A percentile compares a stretch with the other conserved stretches of the same genome.
These are phyloP conservation scores for Crotalus horridus DNA, from an alignment of 2,113 vertebrate genomes.

Conservation along the genomic window DNA sequence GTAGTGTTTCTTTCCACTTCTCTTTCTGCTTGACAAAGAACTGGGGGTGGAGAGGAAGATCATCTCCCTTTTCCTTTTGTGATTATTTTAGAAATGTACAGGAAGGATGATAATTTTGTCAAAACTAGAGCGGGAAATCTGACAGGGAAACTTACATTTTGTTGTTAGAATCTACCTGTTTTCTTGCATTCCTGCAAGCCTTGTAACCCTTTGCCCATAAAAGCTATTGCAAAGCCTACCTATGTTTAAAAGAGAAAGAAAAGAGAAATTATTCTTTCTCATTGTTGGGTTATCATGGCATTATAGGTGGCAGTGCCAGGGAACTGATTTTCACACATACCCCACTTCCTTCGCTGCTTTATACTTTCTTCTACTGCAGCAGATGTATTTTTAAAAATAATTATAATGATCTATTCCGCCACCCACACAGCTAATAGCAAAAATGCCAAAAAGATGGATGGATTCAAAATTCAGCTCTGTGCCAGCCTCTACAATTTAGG, in stretches of 20 bases:
- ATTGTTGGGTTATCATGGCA: constrained; percentile 21
- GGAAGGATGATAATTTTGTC: not conserved
- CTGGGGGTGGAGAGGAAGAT: not conserved
- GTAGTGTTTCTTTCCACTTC: not conserved
- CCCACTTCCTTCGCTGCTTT: constrained; percentile 17
- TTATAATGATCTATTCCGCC: constrained; percentile 55
- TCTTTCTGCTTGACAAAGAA: not conserved
- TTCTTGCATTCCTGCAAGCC: too few relatives aligned
- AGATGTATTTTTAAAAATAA: constrained; percentile 30
- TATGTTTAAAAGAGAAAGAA: not conserved
- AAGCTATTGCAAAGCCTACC: not conserved
- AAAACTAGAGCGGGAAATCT: not conserved
- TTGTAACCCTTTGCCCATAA: not conserved
- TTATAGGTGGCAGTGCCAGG: constrained; percentile 50
- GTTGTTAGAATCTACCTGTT: not conserved
- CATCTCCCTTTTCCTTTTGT: not conserved
- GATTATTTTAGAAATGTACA: not conserved
- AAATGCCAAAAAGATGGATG: constrained; percentile 40
- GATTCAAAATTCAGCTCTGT: constrained; percentile 24
- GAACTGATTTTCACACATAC: constrained; percentile 37
- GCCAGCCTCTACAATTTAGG: not conserved
- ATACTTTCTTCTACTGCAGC: constrained; percentile 49
- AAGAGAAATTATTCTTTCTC: constrained; percentile 16
- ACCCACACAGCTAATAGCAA: constrained; percentile 45
- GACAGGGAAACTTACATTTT: not conserved